A percentile compares a stretch with the other conserved stretches of the same genome.
These are phyloP conservation scores for Campoplex capitator DNA, from an alignment of 2,888 invertebrate genomes.

Conservation along the genomic window DNA sequence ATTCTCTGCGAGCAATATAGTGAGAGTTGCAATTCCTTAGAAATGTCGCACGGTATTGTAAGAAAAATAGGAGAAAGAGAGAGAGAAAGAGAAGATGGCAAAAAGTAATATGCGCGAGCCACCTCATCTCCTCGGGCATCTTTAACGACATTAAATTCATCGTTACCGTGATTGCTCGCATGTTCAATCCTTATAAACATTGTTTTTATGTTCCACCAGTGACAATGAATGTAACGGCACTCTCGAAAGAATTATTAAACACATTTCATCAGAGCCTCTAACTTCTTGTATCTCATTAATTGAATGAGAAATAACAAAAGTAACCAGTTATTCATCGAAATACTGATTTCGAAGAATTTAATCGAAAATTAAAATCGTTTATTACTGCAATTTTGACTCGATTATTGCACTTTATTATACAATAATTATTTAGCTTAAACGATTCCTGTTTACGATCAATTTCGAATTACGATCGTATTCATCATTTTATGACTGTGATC, in stretches of 20 bases:
- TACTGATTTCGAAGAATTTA: no score
- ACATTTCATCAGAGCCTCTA: not conserved
- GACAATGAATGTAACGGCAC: not conserved
- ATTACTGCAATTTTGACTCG: no score
- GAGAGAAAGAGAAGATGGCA: not conserved
- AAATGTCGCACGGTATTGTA: not conserved
- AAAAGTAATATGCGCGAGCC: constrained; percentile 5
- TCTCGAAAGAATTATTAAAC: not conserved
- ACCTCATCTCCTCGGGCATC: not conserved
- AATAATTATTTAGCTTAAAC: no score
- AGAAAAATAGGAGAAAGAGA: not conserved
- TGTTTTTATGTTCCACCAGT: not conserved
- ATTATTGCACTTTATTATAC: no score
- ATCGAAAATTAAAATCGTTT: no score
- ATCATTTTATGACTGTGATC: no score
- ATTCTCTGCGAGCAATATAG: not conserved
- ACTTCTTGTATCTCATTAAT: no score
- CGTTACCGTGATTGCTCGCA: not conserved
- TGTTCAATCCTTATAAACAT: not conserved
- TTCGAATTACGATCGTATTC: no score
- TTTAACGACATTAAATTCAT: not conserved
- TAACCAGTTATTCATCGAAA: no score
- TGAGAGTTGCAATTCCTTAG: not conserved
- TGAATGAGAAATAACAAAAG: no score
- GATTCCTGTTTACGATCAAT: no score